Conservation (phyloP, 2,113 vertebrate species). For the Budorcas taxicolor region DNA sequence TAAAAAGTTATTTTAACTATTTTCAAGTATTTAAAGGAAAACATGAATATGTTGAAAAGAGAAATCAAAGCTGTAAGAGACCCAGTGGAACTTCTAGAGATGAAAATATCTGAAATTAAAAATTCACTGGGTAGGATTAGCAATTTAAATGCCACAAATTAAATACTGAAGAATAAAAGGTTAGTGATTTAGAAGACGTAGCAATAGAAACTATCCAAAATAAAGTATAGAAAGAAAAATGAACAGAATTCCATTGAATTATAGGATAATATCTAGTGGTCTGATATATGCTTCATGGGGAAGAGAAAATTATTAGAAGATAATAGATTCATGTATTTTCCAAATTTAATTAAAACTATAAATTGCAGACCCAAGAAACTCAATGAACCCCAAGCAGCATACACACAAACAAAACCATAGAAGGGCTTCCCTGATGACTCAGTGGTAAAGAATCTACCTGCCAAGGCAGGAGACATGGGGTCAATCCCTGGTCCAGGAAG, state of each 20-base stretch:
- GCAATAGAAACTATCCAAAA: not conserved
- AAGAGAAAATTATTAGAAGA: not conserved
- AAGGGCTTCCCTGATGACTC: not conserved
- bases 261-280: no score
- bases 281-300: not conserved
- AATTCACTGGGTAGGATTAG: not conserved
- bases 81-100: not conserved
- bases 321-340: not conserved
- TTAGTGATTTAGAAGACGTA: not conserved
- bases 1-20: not conserved
- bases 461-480: not conserved
- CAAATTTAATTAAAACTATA: not conserved
- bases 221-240: not conserved
- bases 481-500: not conserved
- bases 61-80: not conserved
- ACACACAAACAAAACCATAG: not conserved
- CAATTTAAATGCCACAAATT: not conserved
- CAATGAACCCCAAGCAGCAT: not conserved
- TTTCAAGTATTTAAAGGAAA: constrained; percentile 6
- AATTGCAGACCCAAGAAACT: not conserved
- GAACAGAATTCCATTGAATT: not conserved
- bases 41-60: not conserved
- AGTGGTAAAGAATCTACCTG: not conserved
- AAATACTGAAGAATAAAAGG: not conserved
- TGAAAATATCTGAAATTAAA: not conserved